phyloP scores from a whole-genome alignment of 2,797 vertebrate genomes.

The Erithacus rubecula region DNA sequence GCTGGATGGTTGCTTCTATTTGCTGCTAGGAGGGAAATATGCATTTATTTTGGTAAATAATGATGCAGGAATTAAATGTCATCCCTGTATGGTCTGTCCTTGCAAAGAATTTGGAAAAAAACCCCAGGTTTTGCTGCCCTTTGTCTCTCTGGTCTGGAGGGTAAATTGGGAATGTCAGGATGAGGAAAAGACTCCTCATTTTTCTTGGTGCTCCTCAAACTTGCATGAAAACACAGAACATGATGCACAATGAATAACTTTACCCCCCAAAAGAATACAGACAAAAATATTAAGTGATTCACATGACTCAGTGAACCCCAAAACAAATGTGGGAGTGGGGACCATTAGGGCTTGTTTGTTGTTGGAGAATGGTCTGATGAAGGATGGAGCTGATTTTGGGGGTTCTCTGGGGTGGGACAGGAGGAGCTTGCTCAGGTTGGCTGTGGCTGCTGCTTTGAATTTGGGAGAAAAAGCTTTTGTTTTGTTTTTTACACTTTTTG shows the following conservation, averaged over 20 bases:
- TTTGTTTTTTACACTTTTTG: background rate
- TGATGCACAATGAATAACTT: background rate
- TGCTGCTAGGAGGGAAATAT: background rate
- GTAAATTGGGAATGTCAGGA: background rate
- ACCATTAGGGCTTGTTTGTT: background rate
- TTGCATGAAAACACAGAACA: background rate
- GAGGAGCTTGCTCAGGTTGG: background rate
- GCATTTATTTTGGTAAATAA: background rate
- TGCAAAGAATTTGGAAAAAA: background rate
- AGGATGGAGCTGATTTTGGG: background rate
- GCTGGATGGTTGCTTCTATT: background rate
- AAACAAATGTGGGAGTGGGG: background rate
- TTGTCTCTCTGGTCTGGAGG: background rate
- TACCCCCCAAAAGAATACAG: background rate
- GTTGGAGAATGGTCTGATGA: background rate
- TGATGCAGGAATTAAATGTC: background rate
- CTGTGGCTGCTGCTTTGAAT: background rate
- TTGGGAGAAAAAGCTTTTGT: background rate
- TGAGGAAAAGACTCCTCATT: background rate
- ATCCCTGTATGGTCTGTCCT: background rate
- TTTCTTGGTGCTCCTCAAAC: rapidly evolving
- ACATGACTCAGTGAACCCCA: background rate
- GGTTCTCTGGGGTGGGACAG: background rate
- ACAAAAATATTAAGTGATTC: background rate
- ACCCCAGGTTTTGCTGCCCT: background rate